phyloP scores from a whole-genome alignment of 2,888 invertebrate species.

The Hermaeophaga mercurialis region DNA sequence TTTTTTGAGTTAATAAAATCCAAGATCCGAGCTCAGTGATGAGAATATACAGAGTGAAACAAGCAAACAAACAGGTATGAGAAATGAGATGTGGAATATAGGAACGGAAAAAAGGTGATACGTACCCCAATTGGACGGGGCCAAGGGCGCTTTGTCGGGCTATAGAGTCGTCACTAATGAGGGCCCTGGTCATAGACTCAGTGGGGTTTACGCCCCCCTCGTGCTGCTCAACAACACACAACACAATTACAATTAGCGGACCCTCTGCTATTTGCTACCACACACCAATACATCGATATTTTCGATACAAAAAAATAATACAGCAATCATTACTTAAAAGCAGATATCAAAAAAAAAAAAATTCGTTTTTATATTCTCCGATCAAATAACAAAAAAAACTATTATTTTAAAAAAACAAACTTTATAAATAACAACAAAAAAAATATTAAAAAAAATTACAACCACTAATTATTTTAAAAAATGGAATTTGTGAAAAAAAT shows the following conservation, averaged over 20 bases:
- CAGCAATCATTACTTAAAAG: too few relatives aligned
- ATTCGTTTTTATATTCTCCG: too few relatives aligned
- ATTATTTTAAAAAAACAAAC: too few relatives aligned
- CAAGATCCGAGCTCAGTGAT: too few relatives aligned
- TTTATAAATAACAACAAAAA: too few relatives aligned
- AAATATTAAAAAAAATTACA: too few relatives aligned
- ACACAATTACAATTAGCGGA: constrained; percentile 50
- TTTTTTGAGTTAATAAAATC: too few relatives aligned
- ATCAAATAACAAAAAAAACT: too few relatives aligned
- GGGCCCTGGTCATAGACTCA: constrained; percentile 94
- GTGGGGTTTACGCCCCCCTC: constrained; percentile 91
- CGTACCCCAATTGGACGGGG: constrained; percentile 95
- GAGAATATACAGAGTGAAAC: too few relatives aligned
- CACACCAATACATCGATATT: constrained; percentile 32
- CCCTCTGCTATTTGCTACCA: constrained; percentile 42
- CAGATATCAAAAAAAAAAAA: too few relatives aligned
- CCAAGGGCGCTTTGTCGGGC: constrained; percentile 84
- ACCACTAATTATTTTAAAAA: too few relatives aligned
- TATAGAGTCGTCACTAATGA: constrained; percentile 88
- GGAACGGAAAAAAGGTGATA: constrained; percentile 65
- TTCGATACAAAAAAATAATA: constrained; percentile 26
- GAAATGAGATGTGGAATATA: constrained; percentile 2
- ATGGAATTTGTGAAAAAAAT: too few relatives aligned
- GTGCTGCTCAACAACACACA: constrained; percentile 75
- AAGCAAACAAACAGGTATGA: background rate